Conservation (phyloP, 2,113 vertebrate genomes). For the Ammodytes marinus region DNA sequence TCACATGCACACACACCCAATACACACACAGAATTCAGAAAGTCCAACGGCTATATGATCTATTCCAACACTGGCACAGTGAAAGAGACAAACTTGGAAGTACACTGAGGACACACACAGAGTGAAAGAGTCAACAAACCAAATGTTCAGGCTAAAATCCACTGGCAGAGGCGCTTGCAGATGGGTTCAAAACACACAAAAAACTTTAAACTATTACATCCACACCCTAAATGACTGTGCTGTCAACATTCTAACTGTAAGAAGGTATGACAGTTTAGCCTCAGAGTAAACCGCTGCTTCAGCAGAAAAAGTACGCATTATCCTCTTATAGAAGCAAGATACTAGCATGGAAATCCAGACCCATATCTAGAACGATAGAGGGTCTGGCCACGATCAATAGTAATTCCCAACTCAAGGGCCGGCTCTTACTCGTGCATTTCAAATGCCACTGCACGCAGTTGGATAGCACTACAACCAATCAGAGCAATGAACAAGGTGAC, state of each 20-base stretch:
- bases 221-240: slow-evolving; percentile 28
- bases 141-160: slow-evolving; percentile 51
- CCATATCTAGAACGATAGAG: too few species aligned
- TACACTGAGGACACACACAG: slow-evolving; percentile 54
- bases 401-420: too few species aligned
- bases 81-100: slow-evolving; percentile 57
- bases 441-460: too few species aligned
- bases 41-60: slow-evolving; percentile 35
- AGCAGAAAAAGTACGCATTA: slow-evolving; percentile 20
- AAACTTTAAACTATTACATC: slow-evolving; percentile 38
- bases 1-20: slow-evolving; percentile 7
- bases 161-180: slow-evolving; percentile 20
- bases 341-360: too few species aligned
- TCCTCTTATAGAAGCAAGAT: neutral
- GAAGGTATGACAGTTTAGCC: slow-evolving; percentile 23
- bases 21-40: slow-evolving; percentile 12
- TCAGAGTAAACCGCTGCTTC: slow-evolving; percentile 14
- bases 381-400: too few species aligned
- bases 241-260: slow-evolving; percentile 47
- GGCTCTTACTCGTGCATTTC: too few species aligned
- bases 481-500: too few species aligned
- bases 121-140: slow-evolving; percentile 37
- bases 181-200: slow-evolving; percentile 46
- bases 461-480: too few species aligned
- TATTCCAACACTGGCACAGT: slow-evolving; percentile 43